Evolutionary conservation across 2,113 vertebrate genomes (phyloP).

Genomic region (Numenius arquata): DNA sequence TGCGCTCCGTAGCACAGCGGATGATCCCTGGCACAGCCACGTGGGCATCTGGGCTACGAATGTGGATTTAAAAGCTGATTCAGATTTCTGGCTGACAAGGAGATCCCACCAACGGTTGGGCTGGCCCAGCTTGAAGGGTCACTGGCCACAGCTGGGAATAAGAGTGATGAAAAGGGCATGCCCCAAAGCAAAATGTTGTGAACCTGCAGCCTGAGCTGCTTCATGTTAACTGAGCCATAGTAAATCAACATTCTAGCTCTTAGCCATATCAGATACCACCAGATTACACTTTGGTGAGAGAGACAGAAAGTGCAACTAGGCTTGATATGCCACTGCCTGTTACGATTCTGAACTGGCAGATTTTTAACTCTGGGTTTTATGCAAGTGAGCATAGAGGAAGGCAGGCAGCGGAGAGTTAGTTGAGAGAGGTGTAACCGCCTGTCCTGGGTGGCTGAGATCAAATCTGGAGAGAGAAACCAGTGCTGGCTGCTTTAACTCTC

Average conservation of each 20-base stretch:
- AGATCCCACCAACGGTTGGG: not conserved
- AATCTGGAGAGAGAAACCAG: not conserved
- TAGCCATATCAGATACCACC: not conserved
- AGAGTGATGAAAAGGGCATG: not conserved
- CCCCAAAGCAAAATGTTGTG: not conserved
- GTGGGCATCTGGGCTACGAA: accelerated
- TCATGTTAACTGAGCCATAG: not conserved
- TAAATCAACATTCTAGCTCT: not conserved
- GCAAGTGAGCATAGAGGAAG: not conserved
- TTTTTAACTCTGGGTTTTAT: not conserved
- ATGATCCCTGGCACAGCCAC: not conserved
- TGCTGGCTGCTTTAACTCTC: not conserved
- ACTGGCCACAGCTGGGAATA: not conserved
- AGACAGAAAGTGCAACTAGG: not conserved
- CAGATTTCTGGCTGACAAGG: not conserved
- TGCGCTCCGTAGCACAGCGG: not conserved
- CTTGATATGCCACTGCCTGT: not conserved
- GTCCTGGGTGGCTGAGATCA: not conserved
- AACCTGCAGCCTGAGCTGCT: not conserved
- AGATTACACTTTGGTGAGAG: not conserved
- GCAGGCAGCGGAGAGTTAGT: not conserved
- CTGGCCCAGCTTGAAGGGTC: not conserved
- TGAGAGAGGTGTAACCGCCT: not conserved
- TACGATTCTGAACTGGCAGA: not conserved
- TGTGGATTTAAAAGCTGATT: not conserved